These are phyloP conservation scores for Stratiolaelaps scimitus DNA, from an alignment of 1,140 invertebrate species.

Conservation along the genomic window DNA sequence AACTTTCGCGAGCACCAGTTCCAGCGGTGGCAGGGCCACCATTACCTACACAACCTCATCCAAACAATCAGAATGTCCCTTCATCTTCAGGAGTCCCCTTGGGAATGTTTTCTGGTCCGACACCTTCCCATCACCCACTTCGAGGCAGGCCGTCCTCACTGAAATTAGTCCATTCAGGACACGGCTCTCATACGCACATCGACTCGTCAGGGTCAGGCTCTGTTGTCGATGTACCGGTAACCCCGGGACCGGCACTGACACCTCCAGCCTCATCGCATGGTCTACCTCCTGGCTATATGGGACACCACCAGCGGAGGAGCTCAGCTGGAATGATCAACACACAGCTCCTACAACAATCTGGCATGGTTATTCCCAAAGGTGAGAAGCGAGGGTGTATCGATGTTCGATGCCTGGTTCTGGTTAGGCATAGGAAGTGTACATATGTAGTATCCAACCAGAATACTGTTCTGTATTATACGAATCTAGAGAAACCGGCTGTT, in stretches of 20 bases:
- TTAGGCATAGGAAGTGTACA: too few species aligned
- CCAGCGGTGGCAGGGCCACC: not conserved
- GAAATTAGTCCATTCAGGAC: not conserved
- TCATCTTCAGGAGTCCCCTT: too few species aligned
- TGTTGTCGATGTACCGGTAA: too few species aligned
- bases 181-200: not conserved
- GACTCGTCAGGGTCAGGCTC: not conserved
- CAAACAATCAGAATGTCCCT: not conserved
- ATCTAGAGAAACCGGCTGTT: too few species aligned
- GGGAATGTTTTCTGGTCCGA: too few species aligned
- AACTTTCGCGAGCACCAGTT: not conserved
- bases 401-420: too few species aligned
- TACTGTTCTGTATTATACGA: too few species aligned
- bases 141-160: slow-evolving; percentile 6
- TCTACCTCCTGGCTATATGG: not conserved
- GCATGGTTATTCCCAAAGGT: slow-evolving; percentile 26
- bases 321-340: slow-evolving; percentile 23
- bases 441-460: too few species aligned
- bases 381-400: not conserved
- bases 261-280: too few species aligned
- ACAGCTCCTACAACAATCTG: slow-evolving; percentile 19
- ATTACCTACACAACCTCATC: too few species aligned
- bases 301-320: slow-evolving; percentile 12
- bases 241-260: too few species aligned
- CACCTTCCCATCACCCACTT: not conserved